phyloP scores from a whole-genome alignment of 2,113 vertebrate species.

The Corynorhinus townsendii region DNA sequence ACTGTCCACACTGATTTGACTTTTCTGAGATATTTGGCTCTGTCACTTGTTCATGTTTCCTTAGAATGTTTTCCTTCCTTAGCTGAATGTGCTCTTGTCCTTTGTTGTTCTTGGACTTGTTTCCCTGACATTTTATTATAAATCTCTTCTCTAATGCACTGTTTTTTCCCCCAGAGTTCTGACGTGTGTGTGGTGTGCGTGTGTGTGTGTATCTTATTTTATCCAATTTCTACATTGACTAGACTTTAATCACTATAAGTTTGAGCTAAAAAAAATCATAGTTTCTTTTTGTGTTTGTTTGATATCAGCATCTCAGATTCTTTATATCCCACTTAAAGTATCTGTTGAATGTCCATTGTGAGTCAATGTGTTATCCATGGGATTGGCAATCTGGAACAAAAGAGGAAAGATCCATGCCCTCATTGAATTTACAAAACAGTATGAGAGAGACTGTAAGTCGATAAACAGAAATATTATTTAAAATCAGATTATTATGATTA shows the following conservation, averaged over 20 bases:
- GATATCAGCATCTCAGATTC: background rate
- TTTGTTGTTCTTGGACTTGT: background rate
- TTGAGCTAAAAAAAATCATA: background rate
- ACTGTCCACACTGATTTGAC: background rate
- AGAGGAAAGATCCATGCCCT: background rate
- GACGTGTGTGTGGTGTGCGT: no score
- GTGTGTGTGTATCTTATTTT: no score
- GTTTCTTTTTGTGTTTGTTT: background rate
- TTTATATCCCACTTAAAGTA: background rate
- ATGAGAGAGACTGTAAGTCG: background rate
- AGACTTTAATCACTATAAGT: background rate
- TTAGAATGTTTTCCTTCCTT: background rate
- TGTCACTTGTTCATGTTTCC: background rate
- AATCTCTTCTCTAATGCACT: background rate
- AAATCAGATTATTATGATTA: background rate
- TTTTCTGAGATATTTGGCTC: background rate
- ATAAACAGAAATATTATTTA: background rate
- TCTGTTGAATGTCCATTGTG: background rate
- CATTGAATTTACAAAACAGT: background rate
- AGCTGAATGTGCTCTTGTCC: accelerated
- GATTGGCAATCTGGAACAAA: background rate
- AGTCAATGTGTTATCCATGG: background rate
- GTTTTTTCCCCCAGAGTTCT: background rate
- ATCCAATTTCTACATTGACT: background rate
- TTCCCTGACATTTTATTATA: background rate